phyloP scores from a whole-genome alignment of 1,140 invertebrate genomes.

The Heterodera carotae region DNA sequence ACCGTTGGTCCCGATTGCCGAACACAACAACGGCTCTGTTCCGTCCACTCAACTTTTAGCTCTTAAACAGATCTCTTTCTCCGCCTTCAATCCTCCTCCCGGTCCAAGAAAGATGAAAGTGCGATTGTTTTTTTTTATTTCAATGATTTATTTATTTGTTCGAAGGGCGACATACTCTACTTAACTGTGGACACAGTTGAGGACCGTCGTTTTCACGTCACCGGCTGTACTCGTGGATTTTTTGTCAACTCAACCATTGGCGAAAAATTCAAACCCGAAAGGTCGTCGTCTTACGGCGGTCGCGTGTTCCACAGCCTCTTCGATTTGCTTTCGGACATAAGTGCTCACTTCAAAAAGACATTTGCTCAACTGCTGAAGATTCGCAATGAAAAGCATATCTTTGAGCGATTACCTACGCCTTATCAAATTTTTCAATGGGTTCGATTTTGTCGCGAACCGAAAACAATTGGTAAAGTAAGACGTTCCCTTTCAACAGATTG shows the following conservation, averaged over 20 bases:
- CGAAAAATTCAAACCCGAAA: slow-evolving; percentile 43
- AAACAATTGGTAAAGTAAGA: not conserved
- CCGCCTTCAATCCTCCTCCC: slow-evolving; percentile 43
- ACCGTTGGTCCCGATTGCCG: slow-evolving; percentile 21
- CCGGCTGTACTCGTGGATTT: slow-evolving; percentile 42
- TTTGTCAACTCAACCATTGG: slow-evolving; percentile 43
- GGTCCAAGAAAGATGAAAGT: slow-evolving; percentile 48
- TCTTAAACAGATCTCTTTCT: slow-evolving; percentile 36
- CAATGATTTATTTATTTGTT: slow-evolving; percentile 1
- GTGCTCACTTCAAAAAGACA: slow-evolving; percentile 40
- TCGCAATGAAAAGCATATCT: slow-evolving; percentile 37
- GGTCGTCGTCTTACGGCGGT: slow-evolving; percentile 29
- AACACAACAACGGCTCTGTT: slow-evolving; percentile 10
- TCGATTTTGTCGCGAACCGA: not conserved
- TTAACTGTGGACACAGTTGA: slow-evolving; percentile 43
- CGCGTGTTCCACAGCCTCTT: slow-evolving; percentile 41
- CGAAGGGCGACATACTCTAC: slow-evolving; percentile 44
- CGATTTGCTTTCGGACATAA: slow-evolving; percentile 43
- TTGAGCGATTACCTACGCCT: slow-evolving; percentile 41
- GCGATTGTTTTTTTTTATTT: not conserved
- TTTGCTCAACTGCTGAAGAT: slow-evolving; percentile 35
- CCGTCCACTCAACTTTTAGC: slow-evolving; percentile 10
- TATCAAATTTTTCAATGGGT: slow-evolving; percentile 44
- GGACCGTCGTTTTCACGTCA: slow-evolving; percentile 42
- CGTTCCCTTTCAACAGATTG: slow-evolving; percentile 9